Base-by-base conservation (phyloP, 2,888 invertebrate genomes). In the Ophion ellenae region DNA sequence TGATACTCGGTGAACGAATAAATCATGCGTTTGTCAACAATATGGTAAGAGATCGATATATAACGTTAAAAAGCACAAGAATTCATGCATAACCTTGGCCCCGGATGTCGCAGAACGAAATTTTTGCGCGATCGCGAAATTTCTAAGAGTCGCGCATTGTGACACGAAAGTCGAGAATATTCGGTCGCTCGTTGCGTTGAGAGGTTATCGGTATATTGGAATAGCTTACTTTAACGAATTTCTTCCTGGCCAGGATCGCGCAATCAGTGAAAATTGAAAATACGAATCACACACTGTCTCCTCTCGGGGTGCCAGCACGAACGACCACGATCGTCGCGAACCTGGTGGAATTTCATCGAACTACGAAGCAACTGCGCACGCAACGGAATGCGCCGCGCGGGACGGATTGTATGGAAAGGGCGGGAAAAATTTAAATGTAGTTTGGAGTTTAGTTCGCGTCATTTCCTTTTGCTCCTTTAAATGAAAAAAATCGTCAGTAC, bases 211-310 rank as follows among this genome's bases (percentile, higher is more conserved):
- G 5, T 53, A 63, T 28, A 32, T 53, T 71, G 17, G 63, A 69
- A 71, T n/a, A 66, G 74, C 53, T 81, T 74, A 78, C 76, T 75
- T 87, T 81, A 81, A 71, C 85, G 81, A 81, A 69, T 87, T 83
- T 64, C 75, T 76, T 71, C 28, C 78, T 20, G 70, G 28, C 63
- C 28, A 63, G 66, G 83, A 86, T 79, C 75, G 20, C 17, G 74
- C 66, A 81, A 77, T 83, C 83, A 81, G 77, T 81, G 77, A 74
- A 83, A 83, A 83, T 83, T 83, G 83, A 81, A 86, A 83, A 81
- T 81, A 86, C 83, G 73, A 83, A 81, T 78, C 75, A 73, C 83
- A 63, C 70, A 67, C 81, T 66, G 53, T 75, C 75, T 45, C 36
- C 59, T 79, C 45, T 66, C 28, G 80, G n/a, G 9, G 20, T 79